These are phyloP conservation scores for Aleiodes alternator DNA, from an alignment of 2,888 invertebrate genomes.

Conservation along the genomic window DNA sequence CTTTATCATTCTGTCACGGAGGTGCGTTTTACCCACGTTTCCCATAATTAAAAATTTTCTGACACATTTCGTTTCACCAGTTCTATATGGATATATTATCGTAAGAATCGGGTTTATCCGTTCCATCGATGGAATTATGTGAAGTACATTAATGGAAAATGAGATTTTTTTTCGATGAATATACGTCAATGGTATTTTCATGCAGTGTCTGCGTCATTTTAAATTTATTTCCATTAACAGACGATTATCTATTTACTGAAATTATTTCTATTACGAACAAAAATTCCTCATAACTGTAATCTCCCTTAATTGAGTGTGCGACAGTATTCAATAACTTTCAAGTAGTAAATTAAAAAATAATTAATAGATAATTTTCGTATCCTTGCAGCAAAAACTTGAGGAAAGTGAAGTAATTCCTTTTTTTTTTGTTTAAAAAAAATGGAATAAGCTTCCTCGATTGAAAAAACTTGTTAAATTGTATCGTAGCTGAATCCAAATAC, in stretches of 20 bases:
- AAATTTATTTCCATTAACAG: constrained; percentile 18
- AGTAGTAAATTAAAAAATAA: constrained; percentile 1
- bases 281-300: constrained; percentile 8
- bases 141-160: not conserved
- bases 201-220: constrained; percentile 2
- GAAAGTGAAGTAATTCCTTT: not conserved
- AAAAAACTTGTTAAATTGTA: no score
- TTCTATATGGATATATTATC: no score
- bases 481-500: no score
- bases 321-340: not conserved
- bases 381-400: no score
- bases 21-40: no score
- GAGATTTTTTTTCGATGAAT: constrained; percentile 16
- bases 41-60: no score
- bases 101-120: no score
- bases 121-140: no score
- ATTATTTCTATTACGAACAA: not conserved
- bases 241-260: not conserved
- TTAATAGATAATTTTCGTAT: not conserved
- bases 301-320: not conserved
- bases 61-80: no score
- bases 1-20: no score
- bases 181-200: not conserved
- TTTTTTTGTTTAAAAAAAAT: not conserved
- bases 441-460: no score